Percentiles rank a stretch among this genome's conserved stretches.
Conservation (phyloP, 2,113 vertebrate genomes). For the Melanocharis versteri region DNA sequence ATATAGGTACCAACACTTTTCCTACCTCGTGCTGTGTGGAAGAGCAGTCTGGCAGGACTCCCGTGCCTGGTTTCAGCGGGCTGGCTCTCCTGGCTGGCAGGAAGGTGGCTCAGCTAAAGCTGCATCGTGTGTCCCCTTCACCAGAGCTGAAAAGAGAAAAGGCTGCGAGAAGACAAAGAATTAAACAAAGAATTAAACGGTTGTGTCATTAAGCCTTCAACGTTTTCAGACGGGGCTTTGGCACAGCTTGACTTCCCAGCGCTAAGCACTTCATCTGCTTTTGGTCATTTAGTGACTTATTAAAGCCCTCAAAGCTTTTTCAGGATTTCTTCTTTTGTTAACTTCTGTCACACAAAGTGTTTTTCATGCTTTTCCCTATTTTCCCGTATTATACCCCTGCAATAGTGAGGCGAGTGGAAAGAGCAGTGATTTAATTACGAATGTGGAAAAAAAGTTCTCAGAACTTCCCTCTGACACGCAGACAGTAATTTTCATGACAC, state of each 20-base stretch:
- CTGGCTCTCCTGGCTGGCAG: background rate
- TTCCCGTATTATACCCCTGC: fast-evolving
- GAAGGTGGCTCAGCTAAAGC: background rate
- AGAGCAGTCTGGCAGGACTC: background rate
- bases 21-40: background rate
- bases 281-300: background rate
- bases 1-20: background rate
- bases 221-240: background rate
- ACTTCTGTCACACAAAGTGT: background rate
- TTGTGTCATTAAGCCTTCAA: background rate
- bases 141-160: background rate
- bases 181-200: background rate
- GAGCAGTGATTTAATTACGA: background rate
- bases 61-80: background rate
- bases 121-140: background rate
- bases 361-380: background rate
- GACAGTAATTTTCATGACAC: background rate
- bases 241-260: background rate
- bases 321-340: background rate
- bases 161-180: background rate
- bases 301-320: background rate
- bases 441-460: background rate
- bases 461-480: background rate
- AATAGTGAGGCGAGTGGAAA: background rate
- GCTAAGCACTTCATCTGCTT: background rate